A percentile compares a stretch with the other conserved stretches of the same genome.
phyloP scores from a whole-genome alignment of 2,888 invertebrate species.

The Mystacides longicornis region DNA sequence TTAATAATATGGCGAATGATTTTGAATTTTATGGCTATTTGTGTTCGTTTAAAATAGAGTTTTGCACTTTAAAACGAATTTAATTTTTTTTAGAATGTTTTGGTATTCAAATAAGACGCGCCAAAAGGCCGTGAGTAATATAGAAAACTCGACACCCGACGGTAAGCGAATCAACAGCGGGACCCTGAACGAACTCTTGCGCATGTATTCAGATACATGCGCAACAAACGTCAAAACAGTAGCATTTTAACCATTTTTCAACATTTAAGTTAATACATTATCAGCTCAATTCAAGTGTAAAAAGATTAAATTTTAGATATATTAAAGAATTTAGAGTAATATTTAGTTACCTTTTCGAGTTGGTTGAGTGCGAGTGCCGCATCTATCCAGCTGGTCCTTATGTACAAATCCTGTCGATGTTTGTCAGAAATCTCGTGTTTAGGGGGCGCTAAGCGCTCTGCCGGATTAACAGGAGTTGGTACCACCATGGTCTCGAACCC shows the following conservation, averaged over 20 bases:
- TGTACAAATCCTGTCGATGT: constrained; percentile 71
- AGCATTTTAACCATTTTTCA: not conserved
- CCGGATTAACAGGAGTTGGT: constrained; percentile 51
- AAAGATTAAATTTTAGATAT: too few relatives aligned
- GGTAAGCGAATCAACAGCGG: not conserved
- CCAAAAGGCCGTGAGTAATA: not conserved
- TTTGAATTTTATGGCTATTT: too few relatives aligned
- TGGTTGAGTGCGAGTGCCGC: constrained; percentile 89
- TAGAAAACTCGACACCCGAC: not conserved
- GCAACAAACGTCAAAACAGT: constrained; percentile 25
- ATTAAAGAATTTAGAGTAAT: not conserved
- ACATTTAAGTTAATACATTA: too few relatives aligned
- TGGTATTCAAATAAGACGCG: not conserved
- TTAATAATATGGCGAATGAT: too few relatives aligned
- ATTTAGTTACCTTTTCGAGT: constrained; percentile 81
- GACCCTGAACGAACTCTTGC: too few relatives aligned
- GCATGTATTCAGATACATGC: too few relatives aligned
- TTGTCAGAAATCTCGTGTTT: constrained; percentile 45
- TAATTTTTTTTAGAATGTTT: too few relatives aligned
- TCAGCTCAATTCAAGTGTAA: too few relatives aligned
- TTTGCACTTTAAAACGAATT: too few relatives aligned
- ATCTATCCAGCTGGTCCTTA: constrained; percentile 95
- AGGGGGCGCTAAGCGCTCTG: constrained; percentile 37
- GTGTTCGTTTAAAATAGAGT: too few relatives aligned
- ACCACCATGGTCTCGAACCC: constrained; percentile 55